Base-by-base conservation (phyloP, 2,797 vertebrate species). In the Spinus pinus region DNA sequence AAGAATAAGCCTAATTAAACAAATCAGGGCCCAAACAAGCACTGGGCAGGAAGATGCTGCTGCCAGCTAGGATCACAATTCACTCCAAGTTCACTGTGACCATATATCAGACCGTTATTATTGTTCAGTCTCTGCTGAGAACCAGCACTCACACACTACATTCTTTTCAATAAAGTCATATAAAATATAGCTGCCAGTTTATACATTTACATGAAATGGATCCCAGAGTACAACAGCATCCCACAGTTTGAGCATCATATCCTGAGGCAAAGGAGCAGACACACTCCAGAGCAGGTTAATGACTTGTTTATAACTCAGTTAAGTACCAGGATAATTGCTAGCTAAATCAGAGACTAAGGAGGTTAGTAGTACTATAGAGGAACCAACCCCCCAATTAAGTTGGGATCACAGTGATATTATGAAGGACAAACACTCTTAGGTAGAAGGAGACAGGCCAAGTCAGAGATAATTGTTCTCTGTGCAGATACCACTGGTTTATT, bases 101-200 rank as follows among this genome's bases (percentile, higher is more conserved):
- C 30, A 66, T 8, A 0, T 0, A 77, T 51, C 3, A 13, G 60
- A 20, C 44, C 0, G 0, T 71, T 87, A 49, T 21, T 60, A n/a
- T 5, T 49, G 64, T 16, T 33, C 2, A 4, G 49, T 49, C 39
- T 75, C 46, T 46, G 58, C 39, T 64, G 74, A 87, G 54, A 77
- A 5, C 46, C 31, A 72, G 50, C 64, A 58, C 65, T 70, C 67
- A 33, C 24, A 28, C 0, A 0, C 9, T 28, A 27, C 25, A 14
- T 25, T 87, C 51, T 44, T 81, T 25, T 65, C 66, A 81, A 44
- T 24, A 41, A 1, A 7, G 54, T 65, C 72, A 28, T 1, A 46
- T 30, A 46, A 85, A 93, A 64, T 16, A 70, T 37, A 86, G 42
- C 62, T 69, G 71, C 41, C 47, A 53, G 62, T 72, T 92, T 50